Conservation (phyloP, 2,888 invertebrate genomes). For the Xestia ashworthii region DNA sequence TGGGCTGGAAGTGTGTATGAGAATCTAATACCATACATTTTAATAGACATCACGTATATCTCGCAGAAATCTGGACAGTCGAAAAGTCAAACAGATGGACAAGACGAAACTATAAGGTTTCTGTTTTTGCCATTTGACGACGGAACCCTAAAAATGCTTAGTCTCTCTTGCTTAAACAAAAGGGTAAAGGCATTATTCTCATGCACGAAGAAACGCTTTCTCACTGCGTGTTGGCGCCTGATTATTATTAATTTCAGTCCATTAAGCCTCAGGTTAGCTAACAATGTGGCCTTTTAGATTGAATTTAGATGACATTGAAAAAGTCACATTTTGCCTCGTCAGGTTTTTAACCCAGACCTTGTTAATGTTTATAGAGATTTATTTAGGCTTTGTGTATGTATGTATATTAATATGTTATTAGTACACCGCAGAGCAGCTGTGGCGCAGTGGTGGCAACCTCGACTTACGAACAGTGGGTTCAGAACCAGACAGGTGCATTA, state of each 20-base stretch:
- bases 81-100: background rate
- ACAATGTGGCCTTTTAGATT: slow-evolving; percentile 12
- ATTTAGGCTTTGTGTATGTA: too few species aligned
- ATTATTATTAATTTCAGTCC: slow-evolving; percentile 41
- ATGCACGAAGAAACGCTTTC: background rate
- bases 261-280: slow-evolving; percentile 7
- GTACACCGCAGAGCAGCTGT: too few species aligned
- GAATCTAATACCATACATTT: background rate
- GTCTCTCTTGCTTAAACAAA: background rate
- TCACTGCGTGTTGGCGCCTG: slow-evolving; percentile 6
- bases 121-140: background rate
- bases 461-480: too few species aligned
- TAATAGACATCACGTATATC: background rate
- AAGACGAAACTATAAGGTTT: background rate
- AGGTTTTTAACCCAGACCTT: background rate
- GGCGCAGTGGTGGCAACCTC: too few species aligned
- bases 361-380: background rate
- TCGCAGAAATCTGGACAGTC: background rate
- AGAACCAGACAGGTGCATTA: too few species aligned
- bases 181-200: slow-evolving; percentile 2
- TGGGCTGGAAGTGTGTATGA: too few species aligned
- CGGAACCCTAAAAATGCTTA: slow-evolving; percentile 1
- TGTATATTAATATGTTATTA: too few species aligned
- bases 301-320: slow-evolving; percentile 20
- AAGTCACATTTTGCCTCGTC: slow-evolving; percentile 6